Evolutionary conservation across 2,888 invertebrate genomes (phyloP), one percentile per base, ranked within the genome.

Genomic region (Mythimna vitellina): DNA sequence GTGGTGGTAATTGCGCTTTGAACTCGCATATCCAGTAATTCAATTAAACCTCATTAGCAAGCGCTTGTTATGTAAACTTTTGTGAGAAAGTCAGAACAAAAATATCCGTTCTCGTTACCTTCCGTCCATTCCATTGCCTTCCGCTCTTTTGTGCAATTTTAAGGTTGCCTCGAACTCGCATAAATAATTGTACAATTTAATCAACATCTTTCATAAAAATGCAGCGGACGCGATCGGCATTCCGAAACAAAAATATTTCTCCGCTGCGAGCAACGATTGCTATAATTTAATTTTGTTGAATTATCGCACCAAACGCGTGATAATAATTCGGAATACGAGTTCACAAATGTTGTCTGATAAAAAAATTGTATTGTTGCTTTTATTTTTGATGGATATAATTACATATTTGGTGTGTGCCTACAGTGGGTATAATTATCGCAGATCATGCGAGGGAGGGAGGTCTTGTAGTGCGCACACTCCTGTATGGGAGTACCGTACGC

Each of bases 401-500:
- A 57, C 22, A n/a, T 57, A 56, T 74, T 73, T 49, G 17, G 14
- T 74, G 17, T 73, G 32, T 66, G 58, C 58, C 65, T 64, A 61
- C 62, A 62, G 61, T 62, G 80, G 61, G 75, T 80, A 70, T 83
- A 74, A 80, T 66, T 66, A 83, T 83, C 54, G 53, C 63, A 69
- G 65, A 57, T 69, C 65, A 49, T 67, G 51, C 22, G 66, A 78
- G 46, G 46, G 46, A 17, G 46, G 46, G 46, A 46, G 77, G 83
- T 84, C 80, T 77, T 83, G 77, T 69, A 80, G 84, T 74, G 81
- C 84, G 69, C 81, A 81, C 81, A 72, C 78, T 81, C 75, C 77
- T 85, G 87, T 90, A 89, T 89, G 86, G 88, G 82, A 87, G 89
- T 86, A 92, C 90, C 88, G 89, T 86, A 92, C 90, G 94, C 93